Evolutionary conservation across 2,888 invertebrate genomes (phyloP).

Genomic region (Apantesis nais): DNA sequence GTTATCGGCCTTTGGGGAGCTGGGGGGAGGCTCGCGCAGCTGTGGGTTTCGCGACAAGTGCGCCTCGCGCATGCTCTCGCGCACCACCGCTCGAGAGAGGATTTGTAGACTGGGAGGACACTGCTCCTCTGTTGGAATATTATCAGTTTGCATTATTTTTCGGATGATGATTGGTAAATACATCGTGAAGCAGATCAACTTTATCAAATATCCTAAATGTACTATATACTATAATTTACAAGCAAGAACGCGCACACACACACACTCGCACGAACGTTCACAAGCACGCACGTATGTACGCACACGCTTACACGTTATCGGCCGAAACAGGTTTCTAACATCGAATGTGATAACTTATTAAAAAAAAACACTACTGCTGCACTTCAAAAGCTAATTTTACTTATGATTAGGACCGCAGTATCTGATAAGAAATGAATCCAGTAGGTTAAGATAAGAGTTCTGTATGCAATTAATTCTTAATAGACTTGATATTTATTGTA

Average conservation of each 20-base stretch:
- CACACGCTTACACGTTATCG: too few species aligned
- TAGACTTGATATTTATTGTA: too few species aligned
- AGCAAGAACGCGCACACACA: neutral
- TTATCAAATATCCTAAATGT: neutral
- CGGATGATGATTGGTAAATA: neutral
- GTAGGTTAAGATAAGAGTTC: too few species aligned
- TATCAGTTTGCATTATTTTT: neutral
- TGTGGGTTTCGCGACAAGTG: constrained; percentile 63
- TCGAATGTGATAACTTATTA: too few species aligned
- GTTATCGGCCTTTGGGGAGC: constrained; percentile 19
- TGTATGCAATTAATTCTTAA: too few species aligned
- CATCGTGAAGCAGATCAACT: neutral
- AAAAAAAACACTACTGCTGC: too few species aligned
- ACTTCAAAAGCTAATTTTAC: too few species aligned
- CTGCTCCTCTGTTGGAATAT: constrained; percentile 59
- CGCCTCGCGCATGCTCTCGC: constrained; percentile 59
- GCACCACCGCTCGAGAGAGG: constrained; percentile 64
- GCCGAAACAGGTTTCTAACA: too few species aligned
- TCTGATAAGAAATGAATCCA: too few species aligned
- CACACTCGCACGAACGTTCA: neutral
- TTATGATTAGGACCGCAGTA: too few species aligned
- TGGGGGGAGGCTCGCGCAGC: constrained; percentile 58
- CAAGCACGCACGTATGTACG: neutral
- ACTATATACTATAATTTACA: neutral
- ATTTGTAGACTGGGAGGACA: constrained; percentile 67